Base-by-base conservation (phyloP, 2,113 vertebrate species). In the Dipodomys stephensi region DNA sequence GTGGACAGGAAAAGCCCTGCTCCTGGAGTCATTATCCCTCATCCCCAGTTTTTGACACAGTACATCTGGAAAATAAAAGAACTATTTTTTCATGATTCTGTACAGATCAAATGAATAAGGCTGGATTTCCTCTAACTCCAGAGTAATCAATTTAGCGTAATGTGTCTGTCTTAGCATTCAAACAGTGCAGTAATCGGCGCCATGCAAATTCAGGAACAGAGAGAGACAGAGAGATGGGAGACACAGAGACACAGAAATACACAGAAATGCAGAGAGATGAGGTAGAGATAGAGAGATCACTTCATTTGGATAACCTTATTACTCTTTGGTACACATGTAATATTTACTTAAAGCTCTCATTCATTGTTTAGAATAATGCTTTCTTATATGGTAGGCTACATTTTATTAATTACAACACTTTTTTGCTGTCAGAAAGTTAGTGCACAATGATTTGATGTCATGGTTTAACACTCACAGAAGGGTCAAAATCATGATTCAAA, bases 121-220 rank as follows among this genome's bases (percentile, higher is more conserved):
- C 79, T 71, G 80, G 22, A 19, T 32, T 79, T 46, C 8, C 32
- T 32, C 69, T 13, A 73, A 65, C n/a, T 65, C n/a, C 35, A 28
- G 0, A 78, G 30, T 94, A 91, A 91, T 94, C 78, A 68, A 78
- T 90, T 95, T 94, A 96, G 30, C 57, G 77, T 83, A 35, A 93
- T 94, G 76, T 91, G 87, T 93, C 87, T 95, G 80, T 65, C 80
- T 88, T 71, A 83, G 60, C 60, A 88, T 91, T 77, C 62, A 78
- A 79, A 7, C 4, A 35, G 28, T 35, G 44, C 5, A 19, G 44
- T 85, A 82, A 62, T 16, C 9, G 92, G 83, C 60, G 57, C 90
- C 87, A 95, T 82, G 83, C 65, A 93, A 91, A 94, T 83, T 71
- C 13, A 60, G 53, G 83, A 64, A 69, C 91, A 39, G 19, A 95